A percentile compares a stretch with the other conserved stretches of the same genome.
phyloP scores from a whole-genome alignment of 1,140 invertebrate genomes.

The Lethrus apterus region DNA sequence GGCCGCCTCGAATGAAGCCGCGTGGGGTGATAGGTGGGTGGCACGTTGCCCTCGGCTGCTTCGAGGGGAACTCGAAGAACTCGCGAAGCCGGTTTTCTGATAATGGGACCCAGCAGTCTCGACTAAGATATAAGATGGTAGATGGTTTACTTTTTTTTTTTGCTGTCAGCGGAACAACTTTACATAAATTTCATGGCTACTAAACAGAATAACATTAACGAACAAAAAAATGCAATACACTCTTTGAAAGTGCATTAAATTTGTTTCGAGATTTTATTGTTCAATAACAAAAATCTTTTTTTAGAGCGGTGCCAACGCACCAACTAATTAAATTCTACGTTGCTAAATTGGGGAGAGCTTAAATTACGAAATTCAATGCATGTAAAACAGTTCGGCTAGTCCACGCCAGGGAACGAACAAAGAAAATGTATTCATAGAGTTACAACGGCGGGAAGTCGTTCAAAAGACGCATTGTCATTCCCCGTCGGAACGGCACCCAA shows the following conservation, averaged over 20 bases:
- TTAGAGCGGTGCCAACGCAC: too few species aligned
- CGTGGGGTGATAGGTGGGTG: conserved; percentile 19
- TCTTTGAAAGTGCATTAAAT: too few species aligned
- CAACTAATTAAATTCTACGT: conserved; percentile 12
- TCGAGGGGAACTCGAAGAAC: conserved; percentile 10
- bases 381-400: conserved; percentile 29
- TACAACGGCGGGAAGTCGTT: conserved; percentile 36
- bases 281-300: too few species aligned
- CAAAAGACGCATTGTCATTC: conserved; percentile 38
- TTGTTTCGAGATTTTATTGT: too few species aligned
- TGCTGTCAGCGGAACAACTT: too few species aligned
- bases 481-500: conserved; percentile 28
- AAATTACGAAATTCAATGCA: conserved; percentile 35
- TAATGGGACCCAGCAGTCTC: conserved; percentile 11
- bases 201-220: too few species aligned
- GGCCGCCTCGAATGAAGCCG: conserved; percentile 22
- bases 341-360: conserved; percentile 9
- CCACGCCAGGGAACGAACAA: conserved; percentile 28
- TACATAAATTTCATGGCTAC: too few species aligned
- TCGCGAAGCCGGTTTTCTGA: conserved; percentile 12
- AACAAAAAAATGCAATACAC: too few species aligned
- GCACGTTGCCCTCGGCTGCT: conserved; percentile 4
- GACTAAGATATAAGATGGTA: conserved; percentile 7
- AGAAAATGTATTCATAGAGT: conserved; percentile 38
- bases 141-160: too few species aligned